Base-by-base conservation (phyloP, 1,140 invertebrate species). In the Plectrocnemia conspersa region DNA sequence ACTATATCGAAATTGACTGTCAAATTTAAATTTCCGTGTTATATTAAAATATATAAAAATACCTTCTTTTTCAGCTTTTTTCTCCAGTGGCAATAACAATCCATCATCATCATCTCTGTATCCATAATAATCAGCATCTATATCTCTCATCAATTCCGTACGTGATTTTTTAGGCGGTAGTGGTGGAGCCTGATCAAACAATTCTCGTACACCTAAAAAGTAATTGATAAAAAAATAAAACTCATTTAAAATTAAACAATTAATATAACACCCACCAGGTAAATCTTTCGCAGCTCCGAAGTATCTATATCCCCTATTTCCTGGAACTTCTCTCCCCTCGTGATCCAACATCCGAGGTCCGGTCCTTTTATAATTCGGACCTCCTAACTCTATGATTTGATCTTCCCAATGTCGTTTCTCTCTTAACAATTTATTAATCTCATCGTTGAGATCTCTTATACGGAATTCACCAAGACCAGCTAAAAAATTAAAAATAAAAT, bases 211-310 rank as follows among this genome's bases (percentile, higher is more conserved):
- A 35, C 97, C 91, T 82, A 50, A 25, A 54, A 7, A 4, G 38
- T 18, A 16, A 2, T 41, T 41, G 2, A n/a, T n/a, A n/a, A n/a
- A n/a, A n/a, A n/a, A n/a, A n/a, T n/a, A n/a, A n/a, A n/a, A n/a
- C n/a, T n/a, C n/a, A n/a, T n/a, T n/a, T n/a, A n/a, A n/a, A n/a
- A n/a, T n/a, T n/a, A n/a, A n/a, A n/a, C n/a, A n/a, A n/a, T n/a
- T n/a, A n/a, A 38, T 38, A 38, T 13, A 38, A 13, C 15, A 24
- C 7, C 61, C 67, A 83, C 82, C 88, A 15, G 97, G 97, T 63
- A 99, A 76, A 76, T 99, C 96, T 75, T 98, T 97, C 0, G 97
- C 95, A 25, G 97, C 97, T 47, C 97, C 97, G 76, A 99, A 99
- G 76, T 99, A 99, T 75, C 98, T 98, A 68, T 99, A 99, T 0